Evolutionary conservation across 2,797 vertebrate genomes (phyloP), one percentile per base, ranked within the genome.

Genomic region (Morelia viridis): DNA sequence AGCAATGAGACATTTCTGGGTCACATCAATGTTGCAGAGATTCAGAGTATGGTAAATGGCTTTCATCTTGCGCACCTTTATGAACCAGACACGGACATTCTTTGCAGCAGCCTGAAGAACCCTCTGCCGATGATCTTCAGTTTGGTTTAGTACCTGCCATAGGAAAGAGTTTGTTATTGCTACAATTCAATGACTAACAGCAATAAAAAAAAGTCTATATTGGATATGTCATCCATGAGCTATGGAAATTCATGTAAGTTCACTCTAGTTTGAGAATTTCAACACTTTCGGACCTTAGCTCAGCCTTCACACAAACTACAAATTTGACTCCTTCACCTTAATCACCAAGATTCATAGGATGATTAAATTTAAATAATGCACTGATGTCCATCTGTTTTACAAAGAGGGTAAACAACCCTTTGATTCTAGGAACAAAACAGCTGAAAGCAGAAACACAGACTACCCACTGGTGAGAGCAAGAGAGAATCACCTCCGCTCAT

Each of bases 61-160:
- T 97, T 99, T 99, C 99, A 99, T 99, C 97, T 99, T 99, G 95
- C 99, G 96, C 88, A 99, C 99, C 92, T 99, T 99, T 97, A 99
- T 99, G 97, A 99, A 99, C 99, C 99, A 99, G 71, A 99, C 99
- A 0, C 99, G 97, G 87, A 99, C 97, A 0, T 98, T 99, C 96
- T 99, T 99, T 61, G 99, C 98, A 0, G 99, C 99, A 0, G 99
- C 99, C 97, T 99, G 99, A 91, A 99, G 96, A 93, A 99, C 99
- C 93, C 99, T 97, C 96, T 99, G 99, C 28, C 99, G 98, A 95
- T 99, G 99, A 95, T 99, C 99, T 96, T 99, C 99, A 0, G 99
- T 99, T 97, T 99, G 99, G 97, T 99, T 99, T 96, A 99, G 97
- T 95, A 99, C 99, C 99, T 99, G 95, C 53, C 85, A 61, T 0